A percentile compares a stretch with the other conserved stretches of the same genome.
Conservation (phyloP, 2,797 vertebrate species). For the Falco peregrinus region DNA sequence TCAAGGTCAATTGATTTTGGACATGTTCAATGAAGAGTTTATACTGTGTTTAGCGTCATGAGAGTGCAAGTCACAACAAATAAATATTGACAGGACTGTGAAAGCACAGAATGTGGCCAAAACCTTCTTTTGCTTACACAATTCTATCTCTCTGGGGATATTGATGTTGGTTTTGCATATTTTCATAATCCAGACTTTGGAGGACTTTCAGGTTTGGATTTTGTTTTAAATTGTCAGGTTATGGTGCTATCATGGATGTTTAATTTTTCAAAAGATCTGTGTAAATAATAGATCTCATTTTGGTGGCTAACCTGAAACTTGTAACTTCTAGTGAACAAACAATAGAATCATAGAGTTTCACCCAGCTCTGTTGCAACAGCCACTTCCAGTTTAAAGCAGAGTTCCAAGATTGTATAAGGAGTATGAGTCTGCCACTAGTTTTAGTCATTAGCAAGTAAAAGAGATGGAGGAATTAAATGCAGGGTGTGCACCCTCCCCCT, state of each 20-base stretch:
- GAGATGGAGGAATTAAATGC: not conserved
- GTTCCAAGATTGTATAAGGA: not conserved
- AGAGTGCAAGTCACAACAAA: slow-evolving; percentile 12
- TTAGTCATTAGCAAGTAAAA: not conserved
- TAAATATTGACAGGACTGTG: not conserved
- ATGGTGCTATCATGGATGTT: not conserved
- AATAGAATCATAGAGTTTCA: not conserved
- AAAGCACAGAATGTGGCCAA: not conserved
- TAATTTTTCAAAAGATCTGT: not conserved
- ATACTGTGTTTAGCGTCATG: not conserved
- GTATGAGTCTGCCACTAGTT: not conserved
- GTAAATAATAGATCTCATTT: not conserved
- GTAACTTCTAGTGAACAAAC: not conserved
- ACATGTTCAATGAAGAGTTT: not conserved
- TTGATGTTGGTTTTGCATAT: not conserved
- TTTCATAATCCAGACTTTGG: slow-evolving; percentile 18
- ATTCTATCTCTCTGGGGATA: not conserved
- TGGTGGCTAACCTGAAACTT: not conserved
- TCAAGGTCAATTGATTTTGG: slow-evolving; percentile 33
- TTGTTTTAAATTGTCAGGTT: not conserved
- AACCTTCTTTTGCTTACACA: not conserved
- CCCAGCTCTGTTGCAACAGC: not conserved
- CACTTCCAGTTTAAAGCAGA: not conserved
- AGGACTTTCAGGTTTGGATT: slow-evolving; percentile 1
- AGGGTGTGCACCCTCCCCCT: not conserved